A percentile compares a stretch with the other conserved stretches of the same genome.
Conservation (phyloP, 2,888 invertebrate genomes). For the Sialis lutaria region DNA sequence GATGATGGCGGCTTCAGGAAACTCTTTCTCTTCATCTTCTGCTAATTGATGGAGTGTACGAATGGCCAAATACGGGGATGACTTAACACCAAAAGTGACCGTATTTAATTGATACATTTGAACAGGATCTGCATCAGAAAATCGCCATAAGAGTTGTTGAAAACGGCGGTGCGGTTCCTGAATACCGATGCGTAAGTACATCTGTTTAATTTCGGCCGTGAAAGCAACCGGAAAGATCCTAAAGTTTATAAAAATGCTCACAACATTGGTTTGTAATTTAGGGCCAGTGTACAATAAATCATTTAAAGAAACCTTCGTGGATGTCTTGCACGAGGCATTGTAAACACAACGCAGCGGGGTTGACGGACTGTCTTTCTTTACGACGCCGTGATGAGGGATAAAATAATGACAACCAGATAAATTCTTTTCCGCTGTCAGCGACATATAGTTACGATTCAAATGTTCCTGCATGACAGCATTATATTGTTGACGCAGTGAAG, state of each 20-base stretch:
- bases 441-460: not conserved
- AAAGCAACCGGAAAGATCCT: slow-evolving; percentile 2
- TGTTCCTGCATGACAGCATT: not conserved
- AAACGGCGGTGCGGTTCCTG: not conserved
- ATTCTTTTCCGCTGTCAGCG: not conserved
- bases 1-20: not conserved
- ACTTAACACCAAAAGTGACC: not conserved
- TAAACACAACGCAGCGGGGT: slow-evolving; percentile 1
- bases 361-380: not conserved
- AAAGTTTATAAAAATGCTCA: slow-evolving; percentile 1
- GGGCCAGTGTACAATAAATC: not conserved
- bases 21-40: not conserved
- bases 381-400: slow-evolving; percentile 4
- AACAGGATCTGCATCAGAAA: not conserved
- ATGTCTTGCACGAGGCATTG: not conserved
- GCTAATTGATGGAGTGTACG: not conserved
- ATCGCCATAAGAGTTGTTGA: not conserved
- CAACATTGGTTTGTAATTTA: not conserved
- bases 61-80: not conserved
- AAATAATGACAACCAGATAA: slow-evolving; percentile 1
- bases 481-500: not conserved
- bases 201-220: slow-evolving; percentile 6
- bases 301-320: not conserved
- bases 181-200: slow-evolving; percentile 7
- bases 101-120: not conserved